These are phyloP conservation scores for Rhinoderma darwinii DNA, from an alignment of 2,113 vertebrate genomes.

Conservation along the genomic window DNA sequence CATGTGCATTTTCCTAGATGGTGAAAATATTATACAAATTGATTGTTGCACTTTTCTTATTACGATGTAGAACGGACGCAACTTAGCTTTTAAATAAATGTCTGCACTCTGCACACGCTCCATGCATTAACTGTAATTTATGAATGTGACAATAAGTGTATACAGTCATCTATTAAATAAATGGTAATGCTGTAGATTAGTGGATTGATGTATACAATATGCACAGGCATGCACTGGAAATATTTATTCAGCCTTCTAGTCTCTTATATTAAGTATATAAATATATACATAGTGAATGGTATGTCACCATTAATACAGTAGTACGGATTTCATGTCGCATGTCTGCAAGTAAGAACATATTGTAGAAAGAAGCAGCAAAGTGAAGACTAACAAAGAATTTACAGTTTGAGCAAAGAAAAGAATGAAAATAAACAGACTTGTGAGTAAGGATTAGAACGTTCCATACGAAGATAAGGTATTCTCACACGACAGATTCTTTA, in stretches of 20 bases:
- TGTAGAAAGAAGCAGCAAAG: background rate
- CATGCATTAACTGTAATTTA: conserved; percentile 44
- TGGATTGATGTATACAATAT: conserved; percentile 35
- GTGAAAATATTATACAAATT: conserved; percentile 45
- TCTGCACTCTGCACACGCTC: background rate
- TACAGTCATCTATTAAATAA: conserved; percentile 41
- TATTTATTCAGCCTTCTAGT: conserved; percentile 51
- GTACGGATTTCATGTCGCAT: background rate
- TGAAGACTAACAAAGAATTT: background rate
- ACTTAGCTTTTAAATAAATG: conserved; percentile 40
- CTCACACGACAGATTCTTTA: too few relatives aligned
- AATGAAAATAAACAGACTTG: background rate
- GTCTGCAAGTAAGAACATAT: background rate
- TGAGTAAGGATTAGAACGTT: background rate
- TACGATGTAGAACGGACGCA: conserved; percentile 3
- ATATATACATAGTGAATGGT: conserved; percentile 28
- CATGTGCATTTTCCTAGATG: conserved; percentile 16
- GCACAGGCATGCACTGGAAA: conserved; percentile 21
- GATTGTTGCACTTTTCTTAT: conserved; percentile 37
- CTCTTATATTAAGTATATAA: conserved; percentile 45
- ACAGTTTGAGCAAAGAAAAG: background rate
- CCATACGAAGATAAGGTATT: too few relatives aligned
- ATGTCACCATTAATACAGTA: background rate
- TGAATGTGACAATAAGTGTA: conserved; percentile 49
- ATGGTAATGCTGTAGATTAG: conserved; percentile 50